phyloP scores from a whole-genome alignment of 2,888 invertebrate species.

The Eupelmus urozonus region DNA sequence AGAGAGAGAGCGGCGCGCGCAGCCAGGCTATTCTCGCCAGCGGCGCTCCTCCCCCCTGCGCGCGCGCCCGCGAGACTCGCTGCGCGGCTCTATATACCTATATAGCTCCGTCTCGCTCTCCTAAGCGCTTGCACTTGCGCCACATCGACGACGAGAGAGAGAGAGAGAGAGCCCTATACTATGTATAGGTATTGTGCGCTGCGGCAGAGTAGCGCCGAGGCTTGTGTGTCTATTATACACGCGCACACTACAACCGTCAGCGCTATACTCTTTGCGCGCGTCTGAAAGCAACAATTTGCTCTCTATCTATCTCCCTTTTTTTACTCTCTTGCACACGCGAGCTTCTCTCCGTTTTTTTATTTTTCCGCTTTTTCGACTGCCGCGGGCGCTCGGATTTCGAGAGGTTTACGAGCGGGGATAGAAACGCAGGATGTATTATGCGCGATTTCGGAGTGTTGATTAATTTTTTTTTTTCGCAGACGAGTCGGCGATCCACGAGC shows the following conservation, averaged over 20 bases:
- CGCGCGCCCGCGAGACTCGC: no score
- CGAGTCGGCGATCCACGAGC: no score
- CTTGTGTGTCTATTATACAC: no score
- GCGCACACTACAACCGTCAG: no score
- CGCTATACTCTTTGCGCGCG: background rate
- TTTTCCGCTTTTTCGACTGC: background rate
- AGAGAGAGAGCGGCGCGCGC: constrained; percentile 21
- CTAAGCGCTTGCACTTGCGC: constrained; percentile 30
- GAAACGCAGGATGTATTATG: no score
- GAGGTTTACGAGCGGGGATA: background rate
- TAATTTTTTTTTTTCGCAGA: no score
- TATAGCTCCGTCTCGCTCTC: background rate
- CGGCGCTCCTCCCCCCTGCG: constrained; percentile 73
- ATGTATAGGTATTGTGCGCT: no score
- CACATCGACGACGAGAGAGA: no score
- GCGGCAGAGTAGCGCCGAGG: no score
- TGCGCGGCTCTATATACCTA: background rate
- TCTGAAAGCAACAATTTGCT: constrained; percentile 44
- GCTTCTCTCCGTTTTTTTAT: background rate
- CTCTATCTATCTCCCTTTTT: background rate
- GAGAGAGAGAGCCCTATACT: background rate
- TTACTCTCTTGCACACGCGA: background rate
- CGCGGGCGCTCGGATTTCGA: background rate
- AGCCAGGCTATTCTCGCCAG: constrained; percentile 72
- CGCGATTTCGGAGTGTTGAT: background rate